Conservation (phyloP, 1,140 invertebrate genomes). For the Pachypeltis micranthus region DNA sequence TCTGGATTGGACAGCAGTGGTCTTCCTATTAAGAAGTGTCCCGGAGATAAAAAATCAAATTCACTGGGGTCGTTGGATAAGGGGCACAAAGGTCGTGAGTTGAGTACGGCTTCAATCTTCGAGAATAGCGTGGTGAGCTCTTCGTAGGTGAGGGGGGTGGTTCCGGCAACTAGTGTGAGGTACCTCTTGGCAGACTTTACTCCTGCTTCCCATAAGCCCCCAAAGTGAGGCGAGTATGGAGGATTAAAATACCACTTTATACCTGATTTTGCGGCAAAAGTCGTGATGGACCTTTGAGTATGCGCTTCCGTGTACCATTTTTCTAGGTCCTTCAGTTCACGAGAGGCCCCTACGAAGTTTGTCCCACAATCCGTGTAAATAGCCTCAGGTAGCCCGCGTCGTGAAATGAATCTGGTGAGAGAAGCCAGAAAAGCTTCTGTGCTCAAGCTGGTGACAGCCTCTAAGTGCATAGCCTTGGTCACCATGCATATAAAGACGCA, state of each 20-base stretch:
- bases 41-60: no score
- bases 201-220: constrained; percentile 34
- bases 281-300: neutral
- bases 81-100: no score
- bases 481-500: constrained; percentile 27
- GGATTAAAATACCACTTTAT: constrained; percentile 26
- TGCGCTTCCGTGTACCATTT: neutral
- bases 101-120: no score
- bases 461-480: constrained; percentile 28
- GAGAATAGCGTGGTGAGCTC: no score
- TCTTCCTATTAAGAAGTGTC: no score
- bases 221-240: constrained; percentile 30
- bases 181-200: constrained; percentile 32
- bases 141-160: no score
- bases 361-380: constrained; percentile 30
- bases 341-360: constrained; percentile 26
- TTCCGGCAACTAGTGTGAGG: no score
- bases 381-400: constrained; percentile 18
- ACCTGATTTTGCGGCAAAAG: neutral
- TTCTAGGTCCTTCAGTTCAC: constrained; percentile 15
- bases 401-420: constrained; percentile 25
- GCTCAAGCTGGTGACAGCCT: constrained; percentile 25
- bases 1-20: no score
- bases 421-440: constrained; percentile 26
- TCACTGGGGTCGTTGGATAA: no score